Conservation (phyloP, 2,797 vertebrate species). For the Mormyrus proboscirostris region DNA sequence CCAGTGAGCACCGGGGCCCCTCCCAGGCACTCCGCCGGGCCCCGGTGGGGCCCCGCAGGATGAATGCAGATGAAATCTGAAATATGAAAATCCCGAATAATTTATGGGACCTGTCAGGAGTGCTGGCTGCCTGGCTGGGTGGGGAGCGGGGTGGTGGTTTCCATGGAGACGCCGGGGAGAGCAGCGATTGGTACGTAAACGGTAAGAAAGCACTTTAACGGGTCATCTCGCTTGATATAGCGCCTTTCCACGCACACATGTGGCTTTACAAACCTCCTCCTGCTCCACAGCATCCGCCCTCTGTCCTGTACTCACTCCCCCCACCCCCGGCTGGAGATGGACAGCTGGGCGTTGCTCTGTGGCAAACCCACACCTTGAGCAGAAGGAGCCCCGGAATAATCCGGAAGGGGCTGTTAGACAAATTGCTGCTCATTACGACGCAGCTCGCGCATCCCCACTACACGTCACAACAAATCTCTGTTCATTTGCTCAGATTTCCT, state of each 20-base stretch:
- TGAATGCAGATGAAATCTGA: constrained; percentile 99
- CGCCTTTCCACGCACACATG: not conserved
- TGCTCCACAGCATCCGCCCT: not conserved
- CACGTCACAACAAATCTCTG: constrained; percentile 97
- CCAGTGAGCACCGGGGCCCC: constrained; percentile 73
- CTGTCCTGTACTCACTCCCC: not conserved
- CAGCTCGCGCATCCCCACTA: constrained; percentile 93
- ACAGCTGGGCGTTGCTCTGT: constrained; percentile 15
- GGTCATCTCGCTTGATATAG: not conserved
- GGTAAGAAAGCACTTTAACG: constrained; percentile 24
- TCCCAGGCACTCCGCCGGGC: constrained; percentile 66
- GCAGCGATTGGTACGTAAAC: constrained; percentile 31
- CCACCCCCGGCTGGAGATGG: not conserved
- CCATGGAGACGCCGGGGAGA: constrained; percentile 72
- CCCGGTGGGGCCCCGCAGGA: constrained; percentile 74
- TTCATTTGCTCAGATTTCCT: constrained; percentile 99
- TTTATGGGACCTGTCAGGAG: constrained; percentile 99
- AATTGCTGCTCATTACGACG: constrained; percentile 99
- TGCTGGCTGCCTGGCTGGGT: constrained; percentile 61
- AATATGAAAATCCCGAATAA: constrained; percentile 99
- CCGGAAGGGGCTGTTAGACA: constrained; percentile 79
- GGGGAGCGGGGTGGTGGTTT: constrained; percentile 53
- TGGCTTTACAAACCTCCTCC: not conserved
- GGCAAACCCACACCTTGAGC: constrained; percentile 38
- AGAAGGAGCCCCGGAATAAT: constrained; percentile 36